Percentiles rank a stretch among this genome's conserved stretches.
Evolutionary conservation across 2,113 vertebrate species (phyloP).

Genomic region (Struthio camelus): DNA sequence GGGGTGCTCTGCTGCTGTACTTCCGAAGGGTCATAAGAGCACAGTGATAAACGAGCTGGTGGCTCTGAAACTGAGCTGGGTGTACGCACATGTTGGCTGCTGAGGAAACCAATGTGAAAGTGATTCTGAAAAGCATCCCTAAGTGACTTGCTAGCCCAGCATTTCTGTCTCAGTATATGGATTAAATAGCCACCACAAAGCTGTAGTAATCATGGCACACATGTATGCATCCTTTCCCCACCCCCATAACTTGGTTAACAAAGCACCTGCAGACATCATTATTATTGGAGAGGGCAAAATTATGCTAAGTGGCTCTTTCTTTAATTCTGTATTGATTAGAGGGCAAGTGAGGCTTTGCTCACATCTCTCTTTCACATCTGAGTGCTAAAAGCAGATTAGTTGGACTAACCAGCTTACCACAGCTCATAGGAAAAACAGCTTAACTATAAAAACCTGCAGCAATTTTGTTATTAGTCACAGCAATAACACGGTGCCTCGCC

Average conservation of each 20-base stretch:
- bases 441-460: conserved; percentile 14
- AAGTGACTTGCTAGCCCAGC: not conserved
- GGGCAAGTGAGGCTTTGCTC: not conserved
- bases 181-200: not conserved
- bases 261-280: not conserved
- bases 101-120: not conserved
- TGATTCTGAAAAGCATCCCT: not conserved
- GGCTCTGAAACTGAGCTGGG: not conserved
- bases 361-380: not conserved
- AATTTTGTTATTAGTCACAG: conserved; percentile 1
- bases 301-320: not conserved
- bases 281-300: not conserved
- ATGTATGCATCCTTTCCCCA: fast-evolving
- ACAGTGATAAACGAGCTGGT: not conserved
- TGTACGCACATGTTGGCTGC: fast-evolving
- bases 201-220: not conserved
- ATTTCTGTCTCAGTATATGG: fast-evolving
- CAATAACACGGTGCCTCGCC: not conserved
- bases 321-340: conserved; percentile 36
- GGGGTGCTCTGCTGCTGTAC: not conserved
- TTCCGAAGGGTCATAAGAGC: not conserved
- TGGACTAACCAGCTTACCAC: conserved; percentile 37
- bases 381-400: conserved; percentile 48
- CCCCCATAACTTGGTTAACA: not conserved
- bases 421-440: conserved; percentile 43